These are phyloP conservation scores for Neopelma chrysocephalum DNA, from an alignment of 2,797 vertebrate genomes.

Conservation along the genomic window DNA sequence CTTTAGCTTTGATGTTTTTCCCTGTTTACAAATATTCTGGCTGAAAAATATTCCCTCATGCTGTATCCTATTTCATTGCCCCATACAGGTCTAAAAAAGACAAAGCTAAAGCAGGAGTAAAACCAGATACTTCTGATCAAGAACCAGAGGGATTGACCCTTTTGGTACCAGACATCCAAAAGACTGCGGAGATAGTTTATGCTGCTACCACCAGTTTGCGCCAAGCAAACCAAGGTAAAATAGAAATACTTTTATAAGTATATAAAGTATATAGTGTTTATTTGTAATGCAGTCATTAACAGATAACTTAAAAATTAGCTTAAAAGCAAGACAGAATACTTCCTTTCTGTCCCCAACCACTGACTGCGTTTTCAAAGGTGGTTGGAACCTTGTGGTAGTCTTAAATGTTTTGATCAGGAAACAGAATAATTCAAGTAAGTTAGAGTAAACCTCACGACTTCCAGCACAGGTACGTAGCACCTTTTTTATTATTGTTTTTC, in stretches of 20 bases:
- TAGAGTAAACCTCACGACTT: not conserved
- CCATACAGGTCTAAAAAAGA: constrained; percentile 93
- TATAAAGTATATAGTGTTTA: not conserved
- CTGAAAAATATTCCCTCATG: not conserved
- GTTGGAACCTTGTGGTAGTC: not conserved
- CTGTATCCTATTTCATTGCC: not conserved
- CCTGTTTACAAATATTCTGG: not conserved
- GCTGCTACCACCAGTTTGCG: constrained; percentile 91
- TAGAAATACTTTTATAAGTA: not conserved
- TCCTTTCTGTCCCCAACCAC: not conserved
- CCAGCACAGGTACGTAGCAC: not conserved
- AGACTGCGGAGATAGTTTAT: constrained; percentile 94
- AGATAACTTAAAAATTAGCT: not conserved
- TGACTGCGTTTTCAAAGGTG: not conserved
- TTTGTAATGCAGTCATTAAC: not conserved
- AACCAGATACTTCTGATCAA: constrained; percentile 89
- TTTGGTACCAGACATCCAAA: constrained; percentile 97
- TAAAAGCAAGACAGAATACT: not conserved
- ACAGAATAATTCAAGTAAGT: not conserved
- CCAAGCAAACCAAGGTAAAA: constrained; percentile 92
- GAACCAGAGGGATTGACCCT: constrained; percentile 96
- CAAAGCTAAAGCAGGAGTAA: constrained; percentile 93
- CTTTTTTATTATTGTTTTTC: not conserved
- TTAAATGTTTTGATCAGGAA: not conserved
- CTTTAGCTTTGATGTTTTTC: not conserved